A percentile compares a stretch with the other conserved stretches of the same genome.
Conservation (phyloP, 2,888 invertebrate genomes). For the Oscheius sp. region DNA sequence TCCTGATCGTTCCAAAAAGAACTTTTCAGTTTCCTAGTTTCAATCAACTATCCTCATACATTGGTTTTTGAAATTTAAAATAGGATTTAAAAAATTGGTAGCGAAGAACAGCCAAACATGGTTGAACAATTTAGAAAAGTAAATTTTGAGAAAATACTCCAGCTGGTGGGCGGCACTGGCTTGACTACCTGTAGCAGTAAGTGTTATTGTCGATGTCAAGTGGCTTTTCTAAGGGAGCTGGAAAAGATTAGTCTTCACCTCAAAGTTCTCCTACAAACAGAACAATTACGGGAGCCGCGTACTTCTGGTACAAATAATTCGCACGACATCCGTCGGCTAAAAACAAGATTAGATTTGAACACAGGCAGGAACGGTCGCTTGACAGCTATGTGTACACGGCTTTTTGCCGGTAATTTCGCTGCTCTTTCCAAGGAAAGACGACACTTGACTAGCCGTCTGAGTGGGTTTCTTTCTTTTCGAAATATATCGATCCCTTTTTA, state of each 20-base stretch:
- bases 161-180: no score
- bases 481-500: not conserved
- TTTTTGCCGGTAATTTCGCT: slow-evolving; percentile 20
- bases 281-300: slow-evolving; percentile 46
- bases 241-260: slow-evolving; percentile 22
- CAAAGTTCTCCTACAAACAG: slow-evolving; percentile 42
- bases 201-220: no score
- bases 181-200: no score
- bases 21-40: no score
- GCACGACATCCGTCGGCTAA: slow-evolving; percentile 39
- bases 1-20: no score
- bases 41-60: no score
- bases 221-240: no score
- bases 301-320: slow-evolving; percentile 51
- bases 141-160: no score
- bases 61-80: no score
- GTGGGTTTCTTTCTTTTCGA: slow-evolving; percentile 1
- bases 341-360: not conserved
- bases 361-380: slow-evolving; percentile 5
- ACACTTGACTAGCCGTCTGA: slow-evolving; percentile 13
- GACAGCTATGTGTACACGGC: slow-evolving; percentile 17
- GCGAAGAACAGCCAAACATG: no score
- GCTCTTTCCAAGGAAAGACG: slow-evolving; percentile 20
- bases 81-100: not conserved
- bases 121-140: no score